Evolutionary conservation across 2,888 invertebrate genomes (phyloP), one percentile per base, ranked within the genome.

Genomic region (Drosophila lacicola): DNA sequence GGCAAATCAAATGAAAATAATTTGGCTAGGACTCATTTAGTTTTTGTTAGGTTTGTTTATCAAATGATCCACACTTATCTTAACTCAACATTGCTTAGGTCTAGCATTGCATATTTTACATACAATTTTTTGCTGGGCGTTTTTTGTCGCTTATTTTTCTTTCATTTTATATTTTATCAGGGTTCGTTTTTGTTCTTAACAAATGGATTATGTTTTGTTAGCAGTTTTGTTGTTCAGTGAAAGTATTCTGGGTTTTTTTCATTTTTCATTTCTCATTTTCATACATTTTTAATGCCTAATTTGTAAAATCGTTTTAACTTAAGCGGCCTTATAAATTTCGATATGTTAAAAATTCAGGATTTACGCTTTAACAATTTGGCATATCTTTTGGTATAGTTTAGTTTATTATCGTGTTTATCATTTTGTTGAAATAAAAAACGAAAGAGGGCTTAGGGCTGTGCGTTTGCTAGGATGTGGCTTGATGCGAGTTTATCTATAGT

Each of bases 271-370:
- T 60, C 9, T 54, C 64, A 55, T 65, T 61, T 29, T 29, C 29
- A 46, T 64, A 71, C 72, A 74, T 81, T 81, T 65, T 49, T 73
- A 85, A 72, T 88, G 86, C 83, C 86, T 88, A 86, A 83, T 80
- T 72, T 88, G 86, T 83, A 80, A 80, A 85, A 86, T 85, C 67
- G 70, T 78, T 67, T 68, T 66, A 79, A 74, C 73, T 70, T 76
- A 84, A 78, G 67, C 75, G 51, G 78, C 68, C 65, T 64, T 78
- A 74, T 63, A 80, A 88, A 89, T 90, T 85, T 90, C 88, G 90
- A 91, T 91, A 91, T 91, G 90, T 91, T 90, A 78, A 88, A 89
- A 90, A 91, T 91, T 91, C 91, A 91, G 88, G 89, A 90, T 82
- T 75, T 73, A 65, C 64, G 64, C 61, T 76, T 79, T 78, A 83